These are phyloP conservation scores for Channallabes apus DNA, from an alignment of 2,797 vertebrate genomes.

Conservation along the genomic window DNA sequence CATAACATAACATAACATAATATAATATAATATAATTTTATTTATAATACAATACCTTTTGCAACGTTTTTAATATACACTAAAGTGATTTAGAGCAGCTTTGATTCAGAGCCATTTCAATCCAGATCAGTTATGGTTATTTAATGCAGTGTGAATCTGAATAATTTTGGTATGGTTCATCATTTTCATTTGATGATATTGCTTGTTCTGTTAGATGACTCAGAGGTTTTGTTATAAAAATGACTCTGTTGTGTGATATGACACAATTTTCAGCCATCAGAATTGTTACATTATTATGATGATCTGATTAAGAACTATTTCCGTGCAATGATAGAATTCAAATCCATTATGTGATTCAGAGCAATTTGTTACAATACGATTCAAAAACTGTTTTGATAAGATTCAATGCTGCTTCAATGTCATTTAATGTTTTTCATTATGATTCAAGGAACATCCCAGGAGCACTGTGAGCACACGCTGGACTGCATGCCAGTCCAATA, in stretches of 20 bases:
- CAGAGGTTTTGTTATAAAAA: neutral
- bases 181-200: neutral
- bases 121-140: neutral
- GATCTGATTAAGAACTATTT: neutral
- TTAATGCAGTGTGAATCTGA: neutral
- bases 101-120: neutral
- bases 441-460: neutral
- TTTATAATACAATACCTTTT: neutral
- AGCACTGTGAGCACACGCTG: neutral
- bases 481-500: neutral
- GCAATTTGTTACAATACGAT: neutral
- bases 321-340: neutral
- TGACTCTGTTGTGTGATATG: neutral
- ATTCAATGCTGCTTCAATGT: neutral
- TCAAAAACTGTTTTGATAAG: neutral
- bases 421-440: neutral
- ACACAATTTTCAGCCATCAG: neutral
- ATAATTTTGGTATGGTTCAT: neutral
- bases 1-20: too few relatives aligned
- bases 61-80: neutral
- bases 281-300: neutral
- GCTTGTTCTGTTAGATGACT: neutral
- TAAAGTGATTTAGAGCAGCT: neutral
- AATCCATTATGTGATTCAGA: neutral
- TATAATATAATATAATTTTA: too few relatives aligned